phyloP scores from a whole-genome alignment of 2,797 vertebrate species.

The Ataeniobius toweri region DNA sequence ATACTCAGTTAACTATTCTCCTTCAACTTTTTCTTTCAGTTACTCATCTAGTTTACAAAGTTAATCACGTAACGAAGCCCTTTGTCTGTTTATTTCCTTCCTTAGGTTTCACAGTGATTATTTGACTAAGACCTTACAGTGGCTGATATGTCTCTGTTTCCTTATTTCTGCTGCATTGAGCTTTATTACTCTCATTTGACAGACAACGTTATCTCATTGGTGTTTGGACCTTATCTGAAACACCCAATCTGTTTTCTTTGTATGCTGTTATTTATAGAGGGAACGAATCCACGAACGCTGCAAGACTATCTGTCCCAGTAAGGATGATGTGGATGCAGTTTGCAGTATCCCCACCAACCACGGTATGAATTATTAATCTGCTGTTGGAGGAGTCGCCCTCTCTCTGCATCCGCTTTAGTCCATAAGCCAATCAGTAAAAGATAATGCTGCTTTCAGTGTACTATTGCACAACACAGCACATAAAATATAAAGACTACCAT shows the following conservation, averaged over 20 bases:
- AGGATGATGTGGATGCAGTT: conserved; percentile 86
- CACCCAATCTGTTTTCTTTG: not conserved
- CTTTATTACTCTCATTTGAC: not conserved
- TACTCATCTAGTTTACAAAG: not conserved
- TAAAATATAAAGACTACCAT: not conserved
- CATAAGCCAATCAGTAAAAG: not conserved
- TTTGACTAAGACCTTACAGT: not conserved
- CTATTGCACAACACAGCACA: not conserved
- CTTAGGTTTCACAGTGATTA: not conserved
- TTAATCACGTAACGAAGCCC: not conserved
- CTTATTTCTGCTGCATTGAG: not conserved
- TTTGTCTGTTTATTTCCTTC: conserved; percentile 12
- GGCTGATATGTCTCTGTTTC: conserved; percentile 4
- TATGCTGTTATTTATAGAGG: conserved; percentile 78
- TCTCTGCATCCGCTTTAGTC: not conserved
- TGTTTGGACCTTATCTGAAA: not conserved
- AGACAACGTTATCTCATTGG: not conserved
- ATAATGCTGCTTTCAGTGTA: not conserved
- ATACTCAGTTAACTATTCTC: too few species aligned
- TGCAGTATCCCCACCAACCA: conserved; percentile 84
- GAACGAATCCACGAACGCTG: conserved; percentile 92
- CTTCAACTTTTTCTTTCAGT: conserved; percentile 5
- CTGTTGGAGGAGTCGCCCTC: conserved; percentile 11
- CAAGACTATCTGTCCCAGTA: conserved; percentile 89
- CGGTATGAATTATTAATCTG: conserved; percentile 79